phyloP scores from a whole-genome alignment of 2,113 vertebrate species.

The Alethe castanea region DNA sequence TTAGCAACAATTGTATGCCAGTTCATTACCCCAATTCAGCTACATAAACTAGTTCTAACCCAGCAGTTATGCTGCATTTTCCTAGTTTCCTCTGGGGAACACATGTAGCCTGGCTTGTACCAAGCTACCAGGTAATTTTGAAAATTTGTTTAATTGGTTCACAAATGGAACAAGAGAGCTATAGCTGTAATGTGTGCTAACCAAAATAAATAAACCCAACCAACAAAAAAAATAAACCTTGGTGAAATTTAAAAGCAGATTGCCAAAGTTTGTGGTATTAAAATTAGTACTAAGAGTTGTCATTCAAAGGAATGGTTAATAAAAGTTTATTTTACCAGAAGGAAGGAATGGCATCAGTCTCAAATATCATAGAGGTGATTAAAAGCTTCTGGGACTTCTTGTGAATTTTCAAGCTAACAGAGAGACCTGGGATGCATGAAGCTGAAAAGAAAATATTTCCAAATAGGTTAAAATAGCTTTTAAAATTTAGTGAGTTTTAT shows the following conservation, averaged over 20 bases:
- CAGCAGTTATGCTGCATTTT: not conserved
- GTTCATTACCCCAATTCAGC: not conserved
- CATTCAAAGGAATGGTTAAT: not conserved
- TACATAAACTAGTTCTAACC: not conserved
- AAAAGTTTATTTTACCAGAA: not conserved
- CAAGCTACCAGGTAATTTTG: not conserved
- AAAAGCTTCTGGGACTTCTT: not conserved
- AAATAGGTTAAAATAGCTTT: constrained; percentile 43
- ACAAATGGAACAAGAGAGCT: not conserved
- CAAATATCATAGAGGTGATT: not conserved
- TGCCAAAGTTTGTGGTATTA: not conserved
- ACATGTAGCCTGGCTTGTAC: not conserved
- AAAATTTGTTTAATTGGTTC: not conserved
- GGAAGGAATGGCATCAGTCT: not conserved
- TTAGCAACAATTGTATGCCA: not conserved
- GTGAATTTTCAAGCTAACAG: not conserved
- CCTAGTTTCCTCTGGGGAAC: not conserved
- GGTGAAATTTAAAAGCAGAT: not conserved
- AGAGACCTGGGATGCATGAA: not conserved
- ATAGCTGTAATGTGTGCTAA: not conserved
- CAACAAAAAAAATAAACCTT: not conserved
- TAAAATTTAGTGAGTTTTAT: constrained; percentile 30
- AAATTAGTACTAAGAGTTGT: not conserved
- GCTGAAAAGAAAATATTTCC: not conserved
- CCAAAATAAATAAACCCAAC: not conserved